phyloP scores from a whole-genome alignment of 2,113 vertebrate genomes.

The Actinemys pallida region DNA sequence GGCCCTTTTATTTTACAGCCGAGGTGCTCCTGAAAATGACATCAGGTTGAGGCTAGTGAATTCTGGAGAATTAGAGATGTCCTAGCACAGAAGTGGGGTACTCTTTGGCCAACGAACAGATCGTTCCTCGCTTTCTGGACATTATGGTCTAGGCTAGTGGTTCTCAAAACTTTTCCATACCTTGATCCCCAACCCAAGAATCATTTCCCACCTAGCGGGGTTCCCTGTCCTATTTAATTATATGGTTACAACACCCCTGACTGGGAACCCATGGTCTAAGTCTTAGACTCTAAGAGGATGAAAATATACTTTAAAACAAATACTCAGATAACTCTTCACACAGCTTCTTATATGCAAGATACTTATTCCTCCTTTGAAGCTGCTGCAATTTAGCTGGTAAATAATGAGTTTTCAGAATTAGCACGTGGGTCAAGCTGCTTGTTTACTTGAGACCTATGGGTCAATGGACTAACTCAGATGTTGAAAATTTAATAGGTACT shows the following conservation, averaged over 20 bases:
- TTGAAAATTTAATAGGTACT: neutral
- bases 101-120: neutral
- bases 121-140: neutral
- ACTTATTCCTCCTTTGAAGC: neutral
- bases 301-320: neutral
- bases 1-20: neutral
- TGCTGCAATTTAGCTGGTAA: constrained; percentile 20
- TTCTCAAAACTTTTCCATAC: neutral
- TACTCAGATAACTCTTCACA: neutral
- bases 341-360: neutral
- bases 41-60: neutral
- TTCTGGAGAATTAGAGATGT: constrained; percentile 20
- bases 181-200: neutral
- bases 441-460: neutral
- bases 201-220: neutral
- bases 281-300: neutral
- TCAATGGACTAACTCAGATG: neutral
- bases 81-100: neutral
- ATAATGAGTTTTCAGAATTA: neutral
- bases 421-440: neutral
- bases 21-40: neutral
- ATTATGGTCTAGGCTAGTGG: neutral
- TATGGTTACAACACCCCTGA: neutral
- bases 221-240: neutral
- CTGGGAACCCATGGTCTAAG: neutral